Evolutionary conservation across 2,797 vertebrate species (phyloP).

Genomic region (Rhinella marina): DNA sequence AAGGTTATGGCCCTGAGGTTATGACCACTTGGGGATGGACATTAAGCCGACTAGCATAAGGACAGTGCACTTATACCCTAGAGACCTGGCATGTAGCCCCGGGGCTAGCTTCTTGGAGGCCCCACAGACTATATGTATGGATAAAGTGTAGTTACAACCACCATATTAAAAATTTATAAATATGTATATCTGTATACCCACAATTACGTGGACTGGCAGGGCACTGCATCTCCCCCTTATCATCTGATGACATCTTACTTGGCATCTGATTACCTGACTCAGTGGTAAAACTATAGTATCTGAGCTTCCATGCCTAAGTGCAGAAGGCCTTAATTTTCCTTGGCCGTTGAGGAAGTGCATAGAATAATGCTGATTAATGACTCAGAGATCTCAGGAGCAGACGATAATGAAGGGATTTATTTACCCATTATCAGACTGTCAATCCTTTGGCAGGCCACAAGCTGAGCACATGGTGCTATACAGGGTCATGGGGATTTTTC

Average conservation of each 20-base stretch:
- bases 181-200: neutral
- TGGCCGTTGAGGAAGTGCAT: constrained; percentile 23
- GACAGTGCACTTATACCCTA: neutral
- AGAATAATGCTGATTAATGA: constrained; percentile 42
- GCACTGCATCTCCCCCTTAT: neutral
- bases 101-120: neutral
- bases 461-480: neutral
- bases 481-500: neutral
- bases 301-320: neutral
- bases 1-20: neutral
- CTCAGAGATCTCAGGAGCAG: neutral
- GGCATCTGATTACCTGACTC: constrained; percentile 19
- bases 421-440: constrained; percentile 24
- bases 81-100: neutral
- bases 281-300: neutral
- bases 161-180: neutral
- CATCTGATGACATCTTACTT: neutral
- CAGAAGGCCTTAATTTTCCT: constrained; percentile 22
- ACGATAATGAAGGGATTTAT: constrained; percentile 48
- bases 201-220: neutral
- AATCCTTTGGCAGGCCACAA: neutral
- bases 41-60: neutral
- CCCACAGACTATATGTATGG: neutral
- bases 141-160: too few relatives aligned
- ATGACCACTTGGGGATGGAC: neutral